Conservation (phyloP, 2,888 invertebrate genomes). For the Phytoseiulus persimilis region DNA sequence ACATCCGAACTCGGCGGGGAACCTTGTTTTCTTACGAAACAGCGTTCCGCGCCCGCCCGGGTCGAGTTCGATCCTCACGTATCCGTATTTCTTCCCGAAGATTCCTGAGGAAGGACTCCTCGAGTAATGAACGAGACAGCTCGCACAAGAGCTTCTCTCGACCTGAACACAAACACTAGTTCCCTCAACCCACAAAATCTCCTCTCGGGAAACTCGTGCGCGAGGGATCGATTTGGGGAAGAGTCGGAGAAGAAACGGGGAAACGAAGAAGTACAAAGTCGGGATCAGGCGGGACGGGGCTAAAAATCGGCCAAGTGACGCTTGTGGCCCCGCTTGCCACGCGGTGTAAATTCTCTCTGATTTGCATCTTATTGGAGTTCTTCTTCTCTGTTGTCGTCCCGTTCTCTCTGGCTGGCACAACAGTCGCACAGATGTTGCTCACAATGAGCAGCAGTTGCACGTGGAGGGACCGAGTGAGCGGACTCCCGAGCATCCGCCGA, state of each 20-base stretch:
- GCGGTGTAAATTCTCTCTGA: conserved; percentile 35
- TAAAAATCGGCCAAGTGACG: background rate
- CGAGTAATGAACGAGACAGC: too few relatives aligned
- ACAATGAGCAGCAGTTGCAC: conserved; percentile 5
- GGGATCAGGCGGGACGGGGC: background rate
- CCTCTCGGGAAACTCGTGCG: background rate
- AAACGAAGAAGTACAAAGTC: background rate
- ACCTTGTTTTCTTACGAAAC: background rate
- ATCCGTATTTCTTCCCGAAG: too few relatives aligned
- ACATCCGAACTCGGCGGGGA: background rate
- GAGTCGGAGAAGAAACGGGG: background rate
- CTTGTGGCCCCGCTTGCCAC: background rate
- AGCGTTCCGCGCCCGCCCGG: too few relatives aligned
- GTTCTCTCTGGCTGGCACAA: background rate
- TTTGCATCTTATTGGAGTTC: conserved; percentile 34
- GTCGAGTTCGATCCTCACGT: too few relatives aligned
- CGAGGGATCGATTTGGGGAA: background rate
- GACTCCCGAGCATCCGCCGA: background rate
- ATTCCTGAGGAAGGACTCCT: too few relatives aligned
- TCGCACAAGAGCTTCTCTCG: background rate
- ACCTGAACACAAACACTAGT: background rate
- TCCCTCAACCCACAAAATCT: background rate
- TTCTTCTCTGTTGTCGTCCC: background rate
- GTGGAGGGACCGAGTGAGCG: background rate
- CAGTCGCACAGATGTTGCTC: background rate